Percentiles rank a stretch among this genome's conserved stretches.
Evolutionary conservation across 2,797 vertebrate genomes (phyloP).

Genomic region (Acanthornis magna): DNA sequence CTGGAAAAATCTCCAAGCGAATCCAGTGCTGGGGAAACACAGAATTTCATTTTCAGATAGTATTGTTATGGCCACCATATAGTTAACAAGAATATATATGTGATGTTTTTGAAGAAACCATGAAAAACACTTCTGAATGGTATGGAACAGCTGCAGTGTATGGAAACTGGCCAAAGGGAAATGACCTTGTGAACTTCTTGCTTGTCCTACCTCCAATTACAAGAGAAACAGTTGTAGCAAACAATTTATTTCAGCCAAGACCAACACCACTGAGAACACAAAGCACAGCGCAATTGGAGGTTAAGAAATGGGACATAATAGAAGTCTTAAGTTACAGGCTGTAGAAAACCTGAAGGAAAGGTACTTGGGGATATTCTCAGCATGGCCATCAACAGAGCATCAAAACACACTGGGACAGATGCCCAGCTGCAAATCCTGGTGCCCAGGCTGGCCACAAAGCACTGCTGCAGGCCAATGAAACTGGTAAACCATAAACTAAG

Average conservation of each 20-base stretch:
- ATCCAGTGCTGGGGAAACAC: slow-evolving; percentile 90
- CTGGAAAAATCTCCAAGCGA: slow-evolving; percentile 94
- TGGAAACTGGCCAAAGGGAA: background rate
- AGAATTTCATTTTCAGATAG: background rate
- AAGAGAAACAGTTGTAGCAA: background rate
- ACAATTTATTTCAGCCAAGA: background rate
- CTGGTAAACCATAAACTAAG: background rate
- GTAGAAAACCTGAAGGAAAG: background rate
- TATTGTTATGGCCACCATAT: rapidly evolving
- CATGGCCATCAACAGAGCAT: background rate
- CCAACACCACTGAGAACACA: background rate
- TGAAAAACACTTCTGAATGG: background rate
- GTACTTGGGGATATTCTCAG: background rate
- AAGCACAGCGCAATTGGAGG: background rate
- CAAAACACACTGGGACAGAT: background rate
- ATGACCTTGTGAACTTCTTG: background rate
- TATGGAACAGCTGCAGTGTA: background rate
- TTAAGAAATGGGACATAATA: background rate
- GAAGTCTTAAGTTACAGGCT: background rate
- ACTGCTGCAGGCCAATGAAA: background rate
- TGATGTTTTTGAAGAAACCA: background rate
- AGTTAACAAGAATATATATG: background rate
- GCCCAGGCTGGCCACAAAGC: background rate
- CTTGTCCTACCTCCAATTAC: background rate
- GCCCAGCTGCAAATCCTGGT: background rate